These are phyloP conservation scores for Temnothorax nylanderi DNA, from an alignment of 1,140 invertebrate genomes.

Conservation along the genomic window DNA sequence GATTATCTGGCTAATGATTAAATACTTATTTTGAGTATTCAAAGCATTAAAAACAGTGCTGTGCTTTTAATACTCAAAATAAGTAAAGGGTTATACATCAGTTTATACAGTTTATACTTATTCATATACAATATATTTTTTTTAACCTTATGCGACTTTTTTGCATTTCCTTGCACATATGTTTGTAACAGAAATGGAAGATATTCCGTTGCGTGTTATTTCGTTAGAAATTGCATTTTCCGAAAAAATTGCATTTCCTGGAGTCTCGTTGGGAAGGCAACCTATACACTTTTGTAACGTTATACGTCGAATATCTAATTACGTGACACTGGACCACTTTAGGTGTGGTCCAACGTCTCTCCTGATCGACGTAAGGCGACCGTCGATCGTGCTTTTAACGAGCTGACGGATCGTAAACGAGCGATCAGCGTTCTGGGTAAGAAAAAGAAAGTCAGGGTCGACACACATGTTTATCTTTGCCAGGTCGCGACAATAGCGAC, in stretches of 20 bases:
- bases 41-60: no score
- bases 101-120: no score
- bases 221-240: not conserved
- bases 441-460: not conserved
- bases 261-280: not conserved
- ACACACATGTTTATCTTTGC: slow-evolving; percentile 28
- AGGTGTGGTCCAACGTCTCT: not conserved
- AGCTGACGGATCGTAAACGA: not conserved
- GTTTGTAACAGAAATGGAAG: not conserved
- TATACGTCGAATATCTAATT: slow-evolving; percentile 36
- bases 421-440: not conserved
- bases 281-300: not conserved
- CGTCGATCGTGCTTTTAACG: slow-evolving; percentile 38
- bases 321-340: slow-evolving; percentile 26
- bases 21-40: no score
- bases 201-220: not conserved
- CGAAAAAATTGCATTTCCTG: not conserved
- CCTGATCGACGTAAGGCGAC: not conserved
- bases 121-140: not conserved
- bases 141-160: not conserved
- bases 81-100: no score
- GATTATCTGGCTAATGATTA: no score
- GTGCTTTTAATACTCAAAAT: no score
- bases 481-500: slow-evolving; percentile 63
- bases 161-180: not conserved